Conservation (phyloP, 2,888 invertebrate genomes). For the Resseliella maxima region DNA sequence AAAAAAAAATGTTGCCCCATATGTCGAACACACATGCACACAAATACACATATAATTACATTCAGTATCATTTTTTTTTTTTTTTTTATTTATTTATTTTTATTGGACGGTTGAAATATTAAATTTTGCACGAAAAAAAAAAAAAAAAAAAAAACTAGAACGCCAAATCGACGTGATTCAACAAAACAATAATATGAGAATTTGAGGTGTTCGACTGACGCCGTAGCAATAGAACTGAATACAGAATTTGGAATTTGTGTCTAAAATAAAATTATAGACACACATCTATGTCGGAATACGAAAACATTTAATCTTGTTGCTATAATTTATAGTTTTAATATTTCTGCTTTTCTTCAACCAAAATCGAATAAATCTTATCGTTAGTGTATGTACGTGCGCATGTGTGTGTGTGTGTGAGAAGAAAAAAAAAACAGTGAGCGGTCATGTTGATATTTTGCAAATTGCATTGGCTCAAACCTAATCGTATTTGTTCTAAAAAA, state of each 20-base stretch:
- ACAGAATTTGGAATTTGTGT: not conserved
- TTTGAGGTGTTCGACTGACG: not conserved
- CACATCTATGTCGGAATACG: not conserved
- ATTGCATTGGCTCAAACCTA: too few species aligned
- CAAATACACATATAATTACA: not conserved
- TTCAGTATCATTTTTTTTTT: not conserved
- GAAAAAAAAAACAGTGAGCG: too few species aligned
- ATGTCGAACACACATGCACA: not conserved
- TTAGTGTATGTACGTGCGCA: too few species aligned
- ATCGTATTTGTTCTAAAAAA: too few species aligned
- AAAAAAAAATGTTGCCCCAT: not conserved
- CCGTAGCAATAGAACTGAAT: not conserved
- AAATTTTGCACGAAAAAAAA: not conserved
- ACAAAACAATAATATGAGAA: not conserved
- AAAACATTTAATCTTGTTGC: not conserved
- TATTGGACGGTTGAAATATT: slow-evolving; percentile 15
- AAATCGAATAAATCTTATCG: not conserved
- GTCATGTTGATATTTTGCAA: too few species aligned
- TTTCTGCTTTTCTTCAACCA: not conserved
- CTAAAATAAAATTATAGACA: slow-evolving; percentile 48
- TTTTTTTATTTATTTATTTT: slow-evolving; percentile 35
- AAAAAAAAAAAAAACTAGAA: slow-evolving; percentile 24
- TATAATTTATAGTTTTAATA: not conserved
- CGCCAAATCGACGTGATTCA: not conserved
- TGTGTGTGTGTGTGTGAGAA: too few species aligned